Base-by-base conservation (phyloP, 2,113 vertebrate species). In the Oryzias celebensis region DNA sequence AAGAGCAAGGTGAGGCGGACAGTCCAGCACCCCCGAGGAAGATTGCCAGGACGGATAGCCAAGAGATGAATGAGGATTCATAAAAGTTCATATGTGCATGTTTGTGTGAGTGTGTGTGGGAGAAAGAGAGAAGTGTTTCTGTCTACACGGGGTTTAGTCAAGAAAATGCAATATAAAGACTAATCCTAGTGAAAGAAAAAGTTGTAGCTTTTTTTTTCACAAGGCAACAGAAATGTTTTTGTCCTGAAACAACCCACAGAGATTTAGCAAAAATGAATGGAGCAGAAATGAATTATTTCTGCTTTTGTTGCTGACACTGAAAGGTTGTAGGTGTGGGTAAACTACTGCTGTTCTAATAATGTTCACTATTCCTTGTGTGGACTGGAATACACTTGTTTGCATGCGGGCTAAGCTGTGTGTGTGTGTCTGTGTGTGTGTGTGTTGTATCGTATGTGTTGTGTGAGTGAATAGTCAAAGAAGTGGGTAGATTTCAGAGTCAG, bases 41-140 rank as follows among this genome's bases (percentile, higher is more conserved):
- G 86, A 96, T 98, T 24, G 96, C 96, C 20, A 91, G 97, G 87
- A 97, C 95, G 83, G 97, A 96, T 82, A 98, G 97, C 91, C 96
- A 98, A 77, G 97, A 98, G 83, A 98, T 98, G 97, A 98, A 93
- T 2, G 96, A 98, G 84, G 96, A 98, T 93, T 96, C 96, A 82
- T 99, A 98, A 87, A 26, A 63, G 31, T 56, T 52, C 16, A 42
- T 48, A 42, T 28, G 65, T 20, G 17, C 54, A 26, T 67, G 31
- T 62, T 18, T 41, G 43, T 63, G 50, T 60, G 8, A 18, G 22
- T 43, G 41, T 14, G 16, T 24, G 62, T 12, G 43, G 8, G 56
- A 7, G 64, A 31, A 26, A 50, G 26, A 52, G 44, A 36, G 17
- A 14, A 57, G 50, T 71, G 54, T 77, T 23, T 55, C 48, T 56